Conservation (phyloP, 2,797 vertebrate species). For the Novumbra hubbsi region DNA sequence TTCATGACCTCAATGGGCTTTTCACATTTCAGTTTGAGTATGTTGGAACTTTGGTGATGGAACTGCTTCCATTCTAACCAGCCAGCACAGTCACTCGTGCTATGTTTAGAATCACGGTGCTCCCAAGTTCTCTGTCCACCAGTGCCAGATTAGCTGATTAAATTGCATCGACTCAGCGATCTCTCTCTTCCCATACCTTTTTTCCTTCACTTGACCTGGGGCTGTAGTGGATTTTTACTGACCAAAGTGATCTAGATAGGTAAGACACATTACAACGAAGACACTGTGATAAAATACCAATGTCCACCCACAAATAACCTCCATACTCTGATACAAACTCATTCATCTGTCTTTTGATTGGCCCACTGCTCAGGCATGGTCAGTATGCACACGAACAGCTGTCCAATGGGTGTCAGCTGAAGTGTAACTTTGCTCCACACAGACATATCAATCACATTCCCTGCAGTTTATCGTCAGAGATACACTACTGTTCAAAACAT, state of each 20-base stretch:
- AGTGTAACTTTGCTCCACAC: slow-evolving; percentile 22
- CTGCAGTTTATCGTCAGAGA: slow-evolving; percentile 14
- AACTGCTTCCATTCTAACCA: not conserved
- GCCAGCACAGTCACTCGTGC: not conserved
- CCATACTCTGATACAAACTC: not conserved
- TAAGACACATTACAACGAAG: not conserved
- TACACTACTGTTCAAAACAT: not conserved
- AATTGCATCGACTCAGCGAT: not conserved
- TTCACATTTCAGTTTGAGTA: not conserved
- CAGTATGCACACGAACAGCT: slow-evolving; percentile 20
- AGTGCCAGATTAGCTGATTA: not conserved
- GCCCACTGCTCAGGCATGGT: slow-evolving; percentile 9
- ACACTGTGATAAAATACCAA: not conserved
- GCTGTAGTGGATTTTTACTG: not conserved
- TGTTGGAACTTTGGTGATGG: not conserved
- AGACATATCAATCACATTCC: not conserved
- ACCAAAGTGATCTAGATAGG: not conserved
- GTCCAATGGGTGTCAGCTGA: slow-evolving; percentile 19
- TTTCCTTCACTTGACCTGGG: not conserved
- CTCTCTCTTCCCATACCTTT: not conserved
- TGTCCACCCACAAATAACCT: not conserved
- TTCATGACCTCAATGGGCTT: too few species aligned
- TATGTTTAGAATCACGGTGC: not conserved
- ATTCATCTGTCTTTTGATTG: not conserved
- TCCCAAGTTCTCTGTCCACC: not conserved